Percentiles rank a stretch among this genome's conserved stretches.
phyloP scores from a whole-genome alignment of 2,113 vertebrate species.

The Panurus biarmicus region DNA sequence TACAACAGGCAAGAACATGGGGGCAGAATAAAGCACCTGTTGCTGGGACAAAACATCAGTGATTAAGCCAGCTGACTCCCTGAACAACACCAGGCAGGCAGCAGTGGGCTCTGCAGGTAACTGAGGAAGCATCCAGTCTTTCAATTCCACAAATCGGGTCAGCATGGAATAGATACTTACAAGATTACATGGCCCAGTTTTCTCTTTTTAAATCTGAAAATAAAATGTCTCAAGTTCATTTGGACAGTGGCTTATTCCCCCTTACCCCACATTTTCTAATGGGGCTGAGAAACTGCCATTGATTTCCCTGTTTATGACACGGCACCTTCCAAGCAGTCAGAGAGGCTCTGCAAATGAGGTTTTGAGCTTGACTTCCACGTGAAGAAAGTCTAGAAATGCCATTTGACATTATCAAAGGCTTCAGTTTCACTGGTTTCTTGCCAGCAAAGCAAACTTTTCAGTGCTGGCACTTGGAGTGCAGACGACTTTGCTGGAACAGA shows the following conservation, averaged over 20 bases:
- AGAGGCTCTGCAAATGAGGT: not conserved
- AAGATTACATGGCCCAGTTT: not conserved
- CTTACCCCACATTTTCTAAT: not conserved
- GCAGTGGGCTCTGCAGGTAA: not conserved
- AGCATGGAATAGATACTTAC: not conserved
- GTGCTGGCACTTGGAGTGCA: not conserved
- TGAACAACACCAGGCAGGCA: not conserved
- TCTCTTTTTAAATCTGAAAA: not conserved
- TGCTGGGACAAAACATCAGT: not conserved
- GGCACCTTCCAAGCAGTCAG: not conserved
- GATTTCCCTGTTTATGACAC: not conserved
- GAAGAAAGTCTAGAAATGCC: not conserved
- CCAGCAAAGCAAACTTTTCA: not conserved
- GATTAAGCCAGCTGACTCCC: not conserved
- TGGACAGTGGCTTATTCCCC: not conserved
- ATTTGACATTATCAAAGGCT: not conserved
- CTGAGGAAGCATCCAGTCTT: not conserved
- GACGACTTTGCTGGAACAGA: not conserved
- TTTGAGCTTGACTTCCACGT: not conserved
- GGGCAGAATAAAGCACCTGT: not conserved
- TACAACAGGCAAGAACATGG: not conserved
- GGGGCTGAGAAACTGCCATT: not conserved
- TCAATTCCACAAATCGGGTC: not conserved
- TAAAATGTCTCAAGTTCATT: not conserved
- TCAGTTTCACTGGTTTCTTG: not conserved